Evolutionary conservation across 2,888 invertebrate species (phyloP).

Genomic region (Tanypteryx hageni): DNA sequence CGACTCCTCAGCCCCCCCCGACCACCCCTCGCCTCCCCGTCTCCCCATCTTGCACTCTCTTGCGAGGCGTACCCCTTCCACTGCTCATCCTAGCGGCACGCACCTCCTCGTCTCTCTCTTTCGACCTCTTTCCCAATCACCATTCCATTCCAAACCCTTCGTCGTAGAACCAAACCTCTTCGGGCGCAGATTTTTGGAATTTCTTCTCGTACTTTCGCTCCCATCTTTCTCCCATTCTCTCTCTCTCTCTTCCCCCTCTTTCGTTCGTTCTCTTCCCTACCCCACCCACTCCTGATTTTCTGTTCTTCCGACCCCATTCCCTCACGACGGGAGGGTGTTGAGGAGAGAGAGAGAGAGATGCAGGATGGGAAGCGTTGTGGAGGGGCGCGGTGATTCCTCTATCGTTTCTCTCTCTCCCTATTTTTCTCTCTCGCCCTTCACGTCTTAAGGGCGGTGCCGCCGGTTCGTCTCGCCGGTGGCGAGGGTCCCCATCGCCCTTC

Average conservation of each 20-base stretch:
- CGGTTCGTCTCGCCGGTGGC: neutral
- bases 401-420: too few relatives aligned
- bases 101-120: neutral
- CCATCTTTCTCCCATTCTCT: neutral
- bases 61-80: neutral
- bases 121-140: neutral
- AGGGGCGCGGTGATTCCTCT: too few relatives aligned
- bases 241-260: neutral
- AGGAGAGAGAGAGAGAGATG: too few relatives aligned
- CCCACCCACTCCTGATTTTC: neutral
- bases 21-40: too few relatives aligned
- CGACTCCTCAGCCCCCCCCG: too few relatives aligned
- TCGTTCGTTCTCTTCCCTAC: neutral
- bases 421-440: too few relatives aligned
- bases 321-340: neutral
- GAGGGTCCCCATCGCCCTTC: neutral
- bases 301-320: neutral
- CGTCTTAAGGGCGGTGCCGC: neutral
- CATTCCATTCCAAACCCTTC: neutral
- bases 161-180: neutral
- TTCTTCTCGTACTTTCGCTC: neutral
- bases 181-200: slow-evolving; percentile 19
- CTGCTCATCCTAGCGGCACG: neutral
- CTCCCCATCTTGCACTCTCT: too few relatives aligned
- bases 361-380: too few relatives aligned